Base-by-base conservation (phyloP, 2,888 invertebrate species). In the Cheilosia vulpina region DNA sequence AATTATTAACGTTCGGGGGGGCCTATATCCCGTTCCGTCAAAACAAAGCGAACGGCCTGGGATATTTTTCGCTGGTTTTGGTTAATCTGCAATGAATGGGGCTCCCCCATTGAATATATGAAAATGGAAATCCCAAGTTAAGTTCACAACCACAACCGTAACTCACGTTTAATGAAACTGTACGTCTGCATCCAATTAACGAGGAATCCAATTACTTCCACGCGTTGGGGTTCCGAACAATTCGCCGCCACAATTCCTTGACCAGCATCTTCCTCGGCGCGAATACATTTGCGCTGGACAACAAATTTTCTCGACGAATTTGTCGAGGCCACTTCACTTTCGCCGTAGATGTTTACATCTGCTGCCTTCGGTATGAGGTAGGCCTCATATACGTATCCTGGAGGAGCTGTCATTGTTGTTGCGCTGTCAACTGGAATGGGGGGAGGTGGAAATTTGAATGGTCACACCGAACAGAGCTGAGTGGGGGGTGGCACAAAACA, bases 141-240 rank as follows among this genome's bases (percentile, higher is more conserved):
- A 65, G 43, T 66, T 60, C 11, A 45, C 11, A 45, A 71, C 50
- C 57, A 72, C 66, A 63, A 78, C 62, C 50, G 31, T 34, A 87
- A 95, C 95, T 94, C 94, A 95, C 95, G 94, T 94, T 94, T 93
- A 88, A 95, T 93, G 90, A 94, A 95, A 88, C 93, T 93, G 93
- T 95, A 95, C 88, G 95, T 94, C 91, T 94, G 93, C 90, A 95
- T 94, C 95, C 95, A 95, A 90, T 95, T 95, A 88, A 94, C 94
- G 91, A 95, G 93, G 93, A 95, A 95, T 89, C 95, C 95, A 91
- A 94, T 93, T 90, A 94, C 93, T 89, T 90, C 88, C 81, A 91
- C 89, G 84, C 90, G 90, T 87, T 90, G 90, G 66, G 81, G 75
- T 11, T 89, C 89, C 55, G 90, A 90, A 84, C 90, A 90, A 85